phyloP scores from a whole-genome alignment of 2,888 invertebrate genomes.

The Rhaphigaster nebulosa region DNA sequence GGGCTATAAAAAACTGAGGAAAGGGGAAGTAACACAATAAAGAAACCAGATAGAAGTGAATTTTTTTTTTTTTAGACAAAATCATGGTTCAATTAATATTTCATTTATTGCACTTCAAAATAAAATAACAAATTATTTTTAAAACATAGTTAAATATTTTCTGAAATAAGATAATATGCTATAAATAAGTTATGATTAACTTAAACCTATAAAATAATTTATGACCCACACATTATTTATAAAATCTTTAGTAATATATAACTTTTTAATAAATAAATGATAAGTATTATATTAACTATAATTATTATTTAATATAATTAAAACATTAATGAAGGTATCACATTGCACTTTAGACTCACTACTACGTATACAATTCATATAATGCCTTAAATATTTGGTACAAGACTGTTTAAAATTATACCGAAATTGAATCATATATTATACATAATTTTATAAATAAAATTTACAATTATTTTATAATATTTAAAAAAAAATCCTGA shows the following conservation, averaged over 20 bases:
- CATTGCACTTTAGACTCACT: conserved; percentile 26
- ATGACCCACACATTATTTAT: conserved; percentile 8
- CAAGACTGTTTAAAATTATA: neutral
- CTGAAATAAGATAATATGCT: neutral
- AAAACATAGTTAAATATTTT: neutral
- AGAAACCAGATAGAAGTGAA: neutral
- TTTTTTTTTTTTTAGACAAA: neutral
- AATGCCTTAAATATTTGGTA: conserved; percentile 35
- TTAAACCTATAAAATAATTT: conserved; percentile 17
- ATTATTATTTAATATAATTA: conserved; percentile 15
- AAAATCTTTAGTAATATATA: conserved; percentile 8
- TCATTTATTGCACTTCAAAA: conserved; percentile 9
- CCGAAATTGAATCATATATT: conserved; percentile 10
- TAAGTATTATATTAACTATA: neutral
- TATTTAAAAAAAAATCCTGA: neutral
- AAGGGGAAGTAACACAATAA: neutral
- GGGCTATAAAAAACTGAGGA: neutral
- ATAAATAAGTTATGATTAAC: conserved; percentile 6
- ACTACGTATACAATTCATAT: conserved; percentile 23
- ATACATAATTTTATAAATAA: neutral
- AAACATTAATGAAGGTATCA: neutral
- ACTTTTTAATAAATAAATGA: conserved; percentile 19
- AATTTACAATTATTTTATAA: neutral
- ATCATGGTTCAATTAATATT: neutral
- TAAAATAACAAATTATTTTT: neutral